These are phyloP conservation scores for Thymallus thymallus DNA, from an alignment of 2,113 vertebrate genomes.

Conservation along the genomic window DNA sequence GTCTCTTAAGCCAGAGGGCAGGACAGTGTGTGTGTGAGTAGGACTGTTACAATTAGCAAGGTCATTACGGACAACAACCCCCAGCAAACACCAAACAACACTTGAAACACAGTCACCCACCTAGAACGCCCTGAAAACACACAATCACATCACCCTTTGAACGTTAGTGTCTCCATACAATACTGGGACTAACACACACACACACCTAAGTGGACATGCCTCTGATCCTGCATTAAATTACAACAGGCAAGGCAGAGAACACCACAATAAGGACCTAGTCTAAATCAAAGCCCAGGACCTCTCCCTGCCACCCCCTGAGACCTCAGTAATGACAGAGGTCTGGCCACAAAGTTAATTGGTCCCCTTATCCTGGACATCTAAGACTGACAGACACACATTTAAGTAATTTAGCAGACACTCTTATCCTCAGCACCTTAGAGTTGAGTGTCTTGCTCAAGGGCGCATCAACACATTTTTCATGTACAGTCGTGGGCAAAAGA, in stretches of 20 bases:
- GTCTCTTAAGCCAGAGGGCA: no score
- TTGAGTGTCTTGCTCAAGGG: no score
- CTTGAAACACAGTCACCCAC: slow-evolving; percentile 14
- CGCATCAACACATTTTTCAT: no score
- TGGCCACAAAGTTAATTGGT: background rate
- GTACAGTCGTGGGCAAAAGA: no score
- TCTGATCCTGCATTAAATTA: background rate
- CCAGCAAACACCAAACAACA: slow-evolving; percentile 24
- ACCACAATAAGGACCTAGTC: background rate
- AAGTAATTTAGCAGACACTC: no score
- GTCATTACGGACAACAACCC: slow-evolving; percentile 42
- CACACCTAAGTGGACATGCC: background rate
- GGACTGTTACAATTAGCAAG: slow-evolving; percentile 38
- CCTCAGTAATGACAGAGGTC: slow-evolving; percentile 1
- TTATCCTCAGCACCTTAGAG: no score
- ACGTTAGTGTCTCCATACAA: background rate
- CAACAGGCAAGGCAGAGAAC: background rate
- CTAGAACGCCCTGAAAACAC: slow-evolving; percentile 23
- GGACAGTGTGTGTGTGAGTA: no score
- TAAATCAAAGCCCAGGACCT: background rate
- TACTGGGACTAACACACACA: background rate
- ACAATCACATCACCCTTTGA: slow-evolving; percentile 31
- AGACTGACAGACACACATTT: background rate
- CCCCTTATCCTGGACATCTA: background rate
- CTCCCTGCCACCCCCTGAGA: background rate